Evolutionary conservation across 2,888 invertebrate species (phyloP), one percentile per base, ranked within the genome.

Genomic region (Plagodis pulveraria): DNA sequence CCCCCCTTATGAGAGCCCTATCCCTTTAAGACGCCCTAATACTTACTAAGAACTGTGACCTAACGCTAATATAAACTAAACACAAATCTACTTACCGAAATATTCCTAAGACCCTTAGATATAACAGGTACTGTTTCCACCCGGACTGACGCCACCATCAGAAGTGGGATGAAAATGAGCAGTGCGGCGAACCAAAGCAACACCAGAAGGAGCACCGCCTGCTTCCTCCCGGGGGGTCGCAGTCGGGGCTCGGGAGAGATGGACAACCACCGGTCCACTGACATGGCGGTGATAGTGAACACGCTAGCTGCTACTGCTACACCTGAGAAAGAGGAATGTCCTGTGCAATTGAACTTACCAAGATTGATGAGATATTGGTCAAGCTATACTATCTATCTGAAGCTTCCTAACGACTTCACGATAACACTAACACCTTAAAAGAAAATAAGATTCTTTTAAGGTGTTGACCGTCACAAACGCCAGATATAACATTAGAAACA

Each of bases 211-310:
- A 95, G 84, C 5, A 95, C 78, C 0, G 96, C 96, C 58, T 95
- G 95, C 45, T 89, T 93, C 47, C 95, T 88, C 60, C 95, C 95
- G 50, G 96, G 95, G 6, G 96, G 94, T 71, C 73, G 94, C 74
- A 67, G 95, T 86, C 76, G 94, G 82, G 77, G 94, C 87, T 78
- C 95, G 77, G 87, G 95, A 0, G 95, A 93, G 59, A 96, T 96
- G 33, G 96, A 96, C 51, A 95, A 80, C 84, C 95, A 96, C 10
- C 96, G 93, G 78, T 96, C 96, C n/a, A 96, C 93, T 44, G 96
- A 96, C 95, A 96, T 96, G 0, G 95, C 95, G 6, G 96, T 95
- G 64, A 96, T 95, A 0, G 96, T 96, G 79, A 96, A 96, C 41
- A 96, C 95, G 71, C 96, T 96, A 5, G 96, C 95, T 5, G 96